Conservation (phyloP, 2,888 invertebrate species). For the Keiferia lycopersicella region DNA sequence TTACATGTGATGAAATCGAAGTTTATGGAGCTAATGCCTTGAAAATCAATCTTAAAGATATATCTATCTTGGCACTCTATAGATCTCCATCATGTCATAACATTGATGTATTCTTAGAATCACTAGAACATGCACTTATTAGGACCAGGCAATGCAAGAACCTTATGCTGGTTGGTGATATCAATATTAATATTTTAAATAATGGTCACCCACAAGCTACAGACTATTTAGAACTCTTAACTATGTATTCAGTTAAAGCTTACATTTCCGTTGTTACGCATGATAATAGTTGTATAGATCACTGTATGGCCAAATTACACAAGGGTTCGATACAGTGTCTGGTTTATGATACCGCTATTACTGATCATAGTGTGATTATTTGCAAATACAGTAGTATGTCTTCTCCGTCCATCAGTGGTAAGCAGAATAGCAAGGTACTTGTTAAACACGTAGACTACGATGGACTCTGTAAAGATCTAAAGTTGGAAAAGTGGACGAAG, state of each 20-base stretch:
- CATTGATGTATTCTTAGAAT: not conserved
- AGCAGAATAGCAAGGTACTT: not conserved
- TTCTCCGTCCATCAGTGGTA: no score
- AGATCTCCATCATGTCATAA: conserved; percentile 9
- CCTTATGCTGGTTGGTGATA: not conserved
- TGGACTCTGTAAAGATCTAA: not conserved
- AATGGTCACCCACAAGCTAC: not conserved
- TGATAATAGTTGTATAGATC: not conserved
- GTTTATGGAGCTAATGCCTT: not conserved
- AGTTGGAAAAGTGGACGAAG: not conserved
- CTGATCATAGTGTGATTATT: not conserved
- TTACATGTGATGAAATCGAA: not conserved
- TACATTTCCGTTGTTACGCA: not conserved
- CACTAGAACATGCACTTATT: not conserved
- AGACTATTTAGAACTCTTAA: not conserved
- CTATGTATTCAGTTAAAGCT: not conserved
- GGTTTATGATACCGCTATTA: not conserved
- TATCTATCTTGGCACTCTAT: not conserved
- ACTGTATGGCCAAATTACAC: not conserved
- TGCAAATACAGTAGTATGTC: not conserved
- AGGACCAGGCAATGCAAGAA: not conserved
- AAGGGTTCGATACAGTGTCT: no score
- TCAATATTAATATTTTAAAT: not conserved
- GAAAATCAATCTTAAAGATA: not conserved
- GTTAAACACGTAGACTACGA: not conserved